Percentiles rank a stretch among this genome's conserved stretches.
Evolutionary conservation across 2,113 vertebrate species (phyloP).

Genomic region (Ardeotis arabs): DNA sequence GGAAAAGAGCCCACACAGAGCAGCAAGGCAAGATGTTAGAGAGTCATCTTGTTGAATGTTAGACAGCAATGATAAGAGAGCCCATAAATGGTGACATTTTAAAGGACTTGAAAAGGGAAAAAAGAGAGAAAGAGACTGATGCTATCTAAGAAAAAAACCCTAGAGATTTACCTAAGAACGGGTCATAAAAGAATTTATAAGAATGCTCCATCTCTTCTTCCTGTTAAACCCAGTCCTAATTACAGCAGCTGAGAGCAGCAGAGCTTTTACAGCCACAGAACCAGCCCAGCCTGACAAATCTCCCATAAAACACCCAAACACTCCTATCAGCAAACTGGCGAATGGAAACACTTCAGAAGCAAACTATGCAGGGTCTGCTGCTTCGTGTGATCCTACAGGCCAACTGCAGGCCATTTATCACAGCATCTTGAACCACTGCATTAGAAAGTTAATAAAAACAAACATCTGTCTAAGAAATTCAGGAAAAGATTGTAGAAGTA

Average conservation of each 20-base stretch:
- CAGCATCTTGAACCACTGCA: background rate
- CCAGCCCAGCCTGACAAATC: background rate
- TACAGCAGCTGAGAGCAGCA: background rate
- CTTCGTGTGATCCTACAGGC: background rate
- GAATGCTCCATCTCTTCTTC: background rate
- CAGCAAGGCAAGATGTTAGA: background rate
- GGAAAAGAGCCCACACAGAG: background rate
- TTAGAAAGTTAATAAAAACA: background rate
- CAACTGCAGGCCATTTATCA: background rate
- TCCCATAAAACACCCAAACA: background rate
- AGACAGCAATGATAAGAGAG: background rate
- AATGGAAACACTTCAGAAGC: constrained; percentile 5
- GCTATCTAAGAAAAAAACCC: background rate
- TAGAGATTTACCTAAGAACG: background rate
- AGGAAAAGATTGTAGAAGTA: background rate
- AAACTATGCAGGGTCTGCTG: background rate
- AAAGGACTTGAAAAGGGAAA: background rate
- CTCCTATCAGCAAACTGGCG: background rate
- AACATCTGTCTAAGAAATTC: background rate
- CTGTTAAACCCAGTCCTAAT: background rate
- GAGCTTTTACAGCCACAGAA: background rate
- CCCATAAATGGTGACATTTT: background rate
- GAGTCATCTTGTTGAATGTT: background rate
- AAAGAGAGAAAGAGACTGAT: background rate
- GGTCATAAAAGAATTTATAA: background rate